phyloP scores from a whole-genome alignment of 2,888 invertebrate species.

The Folsomia candida region DNA sequence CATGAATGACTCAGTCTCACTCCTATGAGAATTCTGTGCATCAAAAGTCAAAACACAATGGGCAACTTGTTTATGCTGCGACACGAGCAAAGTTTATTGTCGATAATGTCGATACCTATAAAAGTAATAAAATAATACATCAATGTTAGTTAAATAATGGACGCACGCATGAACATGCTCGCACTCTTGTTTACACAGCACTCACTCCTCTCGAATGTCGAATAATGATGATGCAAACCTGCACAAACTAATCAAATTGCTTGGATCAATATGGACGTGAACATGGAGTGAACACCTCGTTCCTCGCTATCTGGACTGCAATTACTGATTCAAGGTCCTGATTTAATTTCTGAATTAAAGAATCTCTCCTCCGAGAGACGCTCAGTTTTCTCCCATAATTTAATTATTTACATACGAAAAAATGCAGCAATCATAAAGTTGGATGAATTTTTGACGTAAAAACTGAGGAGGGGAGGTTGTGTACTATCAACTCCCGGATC shows the following conservation, averaged over 20 bases:
- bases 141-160: neutral
- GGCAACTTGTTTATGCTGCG: neutral
- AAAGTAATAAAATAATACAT: neutral
- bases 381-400: too few species aligned
- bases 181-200: neutral
- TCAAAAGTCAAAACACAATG: neutral
- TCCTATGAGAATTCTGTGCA: neutral
- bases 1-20: neutral
- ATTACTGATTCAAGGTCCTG: neutral
- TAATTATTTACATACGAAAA: too few species aligned
- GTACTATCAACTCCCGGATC: too few species aligned
- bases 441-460: too few species aligned
- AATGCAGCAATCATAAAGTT: too few species aligned
- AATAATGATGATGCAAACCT: too few species aligned
- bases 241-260: too few species aligned
- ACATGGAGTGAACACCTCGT: neutral
- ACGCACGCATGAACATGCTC: neutral
- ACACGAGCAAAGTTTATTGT: slow-evolving; percentile 2
- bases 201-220: neutral
- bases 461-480: too few species aligned
- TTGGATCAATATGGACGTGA: neutral
- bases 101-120: neutral
- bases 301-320: neutral
- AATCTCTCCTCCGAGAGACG: too few species aligned
- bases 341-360: too few species aligned